Base-by-base conservation (phyloP, 2,113 vertebrate genomes). In the Pycnonotus jocosus region DNA sequence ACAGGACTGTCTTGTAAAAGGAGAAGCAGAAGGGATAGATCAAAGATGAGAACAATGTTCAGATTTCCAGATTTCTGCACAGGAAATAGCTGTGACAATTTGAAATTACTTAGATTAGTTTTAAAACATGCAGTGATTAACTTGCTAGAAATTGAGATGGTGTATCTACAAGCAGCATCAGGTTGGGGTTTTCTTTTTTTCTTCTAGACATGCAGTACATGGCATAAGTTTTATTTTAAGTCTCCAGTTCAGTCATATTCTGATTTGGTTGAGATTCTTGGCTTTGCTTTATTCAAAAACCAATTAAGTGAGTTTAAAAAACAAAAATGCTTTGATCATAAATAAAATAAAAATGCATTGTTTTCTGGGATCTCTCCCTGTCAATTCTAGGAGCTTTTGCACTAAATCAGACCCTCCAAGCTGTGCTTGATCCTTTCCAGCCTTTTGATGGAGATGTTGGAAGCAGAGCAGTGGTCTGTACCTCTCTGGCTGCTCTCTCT, bases 401-500 rank as follows among this genome's bases (percentile, higher is more conserved):
- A 81, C 9, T 6, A 77, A 70, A 76, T 28, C 28, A 73, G 84
- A 48, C 28, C 20, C 64, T 80, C 13, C 20, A 37, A 81, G 66
- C 37, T 56, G 73, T 42, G 58, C 4, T 74, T 79, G n/a, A 53
- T 74, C 27, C 66, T 70, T 57, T 15, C 35, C 7, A 81, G 69
- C 37, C 50, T 87, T 94, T 81, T 69, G 73, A 70, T 6, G 50
- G 81, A 77, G 74, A 38, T 54, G 38, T 7, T 45, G 78, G 69
- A 83, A 76, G 64, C 61, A 90, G 80, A 83, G 11, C 58, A 72
- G 30, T 1, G 8, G 35, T 58, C 30, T 81, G 88, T 98, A 98
- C 98, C 98, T 98, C 98, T 97, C 98, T 98, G 84, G 98, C 98
- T 86, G 98, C 98, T 81, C 98, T 96, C 72, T 98, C 98, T 60